These are phyloP conservation scores for Crax fasciolata DNA, from an alignment of 2,797 vertebrate species.

Conservation along the genomic window DNA sequence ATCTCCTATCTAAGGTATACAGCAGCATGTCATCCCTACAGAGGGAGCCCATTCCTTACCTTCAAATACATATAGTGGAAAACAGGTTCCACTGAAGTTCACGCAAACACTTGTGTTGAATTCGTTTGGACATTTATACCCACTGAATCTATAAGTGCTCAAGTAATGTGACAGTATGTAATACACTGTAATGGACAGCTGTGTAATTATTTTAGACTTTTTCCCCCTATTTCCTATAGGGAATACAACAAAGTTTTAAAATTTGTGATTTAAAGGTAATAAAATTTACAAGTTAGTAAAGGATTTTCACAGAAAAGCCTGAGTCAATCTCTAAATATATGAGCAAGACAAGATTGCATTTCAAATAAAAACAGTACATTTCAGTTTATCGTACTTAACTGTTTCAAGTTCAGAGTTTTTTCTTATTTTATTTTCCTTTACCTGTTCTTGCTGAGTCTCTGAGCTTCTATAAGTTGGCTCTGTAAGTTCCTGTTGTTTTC, in stretches of 20 bases:
- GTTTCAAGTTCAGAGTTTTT: not conserved
- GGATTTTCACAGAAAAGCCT: not conserved
- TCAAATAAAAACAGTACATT: not conserved
- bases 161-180: not conserved
- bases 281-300: not conserved
- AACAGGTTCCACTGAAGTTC: not conserved
- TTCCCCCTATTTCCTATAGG: not conserved
- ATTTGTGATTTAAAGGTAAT: not conserved
- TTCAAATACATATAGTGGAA: not conserved
- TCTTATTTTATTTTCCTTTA: conserved; percentile 53
- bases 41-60: not conserved
- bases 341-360: not conserved
- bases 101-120: not conserved
- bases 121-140: not conserved
- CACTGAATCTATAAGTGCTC: not conserved
- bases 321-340: not conserved
- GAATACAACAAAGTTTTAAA: not conserved
- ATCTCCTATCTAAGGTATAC: not conserved
- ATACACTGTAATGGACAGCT: not conserved
- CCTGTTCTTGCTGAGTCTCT: conserved; percentile 71
- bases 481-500: conserved; percentile 89
- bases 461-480: conserved; percentile 75
- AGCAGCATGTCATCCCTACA: not conserved
- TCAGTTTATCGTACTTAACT: not conserved
- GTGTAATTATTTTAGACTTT: not conserved